phyloP scores from a whole-genome alignment of 1,140 invertebrate genomes.

The Cotesia vestalis region DNA sequence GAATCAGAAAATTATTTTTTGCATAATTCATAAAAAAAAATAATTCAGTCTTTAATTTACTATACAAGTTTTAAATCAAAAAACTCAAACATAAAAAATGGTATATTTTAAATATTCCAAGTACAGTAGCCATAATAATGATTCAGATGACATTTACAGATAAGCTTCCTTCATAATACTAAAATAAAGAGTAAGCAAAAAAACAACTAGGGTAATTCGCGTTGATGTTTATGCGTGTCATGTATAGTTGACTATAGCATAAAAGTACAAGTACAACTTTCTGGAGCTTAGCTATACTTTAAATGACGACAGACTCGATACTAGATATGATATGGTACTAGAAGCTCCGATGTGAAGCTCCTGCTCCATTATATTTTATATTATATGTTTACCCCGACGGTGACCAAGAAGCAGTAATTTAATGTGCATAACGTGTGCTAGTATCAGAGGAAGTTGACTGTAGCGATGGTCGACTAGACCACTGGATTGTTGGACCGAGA shows the following conservation, averaged over 20 bases:
- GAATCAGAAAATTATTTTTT: no score
- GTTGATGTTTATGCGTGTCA: slow-evolving; percentile 27
- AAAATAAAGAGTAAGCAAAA: slow-evolving; percentile 10
- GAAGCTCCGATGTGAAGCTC: slow-evolving; percentile 17
- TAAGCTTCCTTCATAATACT: slow-evolving; percentile 23
- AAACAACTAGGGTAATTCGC: background rate
- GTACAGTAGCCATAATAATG: background rate
- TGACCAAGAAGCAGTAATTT: slow-evolving; percentile 12
- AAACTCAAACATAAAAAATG: background rate
- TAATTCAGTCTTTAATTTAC: no score
- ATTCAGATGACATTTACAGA: slow-evolving; percentile 16
- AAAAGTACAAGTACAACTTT: no score
- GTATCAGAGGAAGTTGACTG: background rate
- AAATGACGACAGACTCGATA: no score
- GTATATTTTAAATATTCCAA: background rate
- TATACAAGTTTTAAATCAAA: no score
- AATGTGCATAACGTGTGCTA: slow-evolving; percentile 4
- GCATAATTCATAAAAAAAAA: no score
- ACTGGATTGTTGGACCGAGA: background rate
- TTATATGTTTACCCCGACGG: slow-evolving; percentile 29
- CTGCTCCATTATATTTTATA: slow-evolving; percentile 6
- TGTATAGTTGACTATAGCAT: background rate
- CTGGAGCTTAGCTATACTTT: no score
- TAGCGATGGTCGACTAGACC: background rate
- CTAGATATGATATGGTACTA: no score